Evolutionary conservation across 1,140 invertebrate genomes (phyloP).

Genomic region (Drosophila ambigua): DNA sequence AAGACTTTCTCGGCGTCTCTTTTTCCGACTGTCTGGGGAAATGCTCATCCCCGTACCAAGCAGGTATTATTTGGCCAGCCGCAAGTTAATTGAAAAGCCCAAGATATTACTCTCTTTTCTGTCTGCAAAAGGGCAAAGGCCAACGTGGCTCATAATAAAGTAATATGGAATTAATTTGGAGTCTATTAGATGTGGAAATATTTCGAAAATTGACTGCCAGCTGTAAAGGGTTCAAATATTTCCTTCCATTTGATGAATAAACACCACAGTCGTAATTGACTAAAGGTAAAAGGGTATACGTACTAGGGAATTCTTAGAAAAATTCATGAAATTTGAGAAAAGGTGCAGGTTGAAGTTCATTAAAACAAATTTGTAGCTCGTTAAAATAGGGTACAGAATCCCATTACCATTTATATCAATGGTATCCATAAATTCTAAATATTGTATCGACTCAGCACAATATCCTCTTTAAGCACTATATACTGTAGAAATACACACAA

Average conservation of each 20-base stretch:
- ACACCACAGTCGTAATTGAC: constrained; percentile 23
- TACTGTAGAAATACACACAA: constrained; percentile 22
- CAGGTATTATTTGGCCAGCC: constrained; percentile 49
- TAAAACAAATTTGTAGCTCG: background rate
- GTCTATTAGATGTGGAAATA: constrained; percentile 56
- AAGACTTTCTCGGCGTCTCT: constrained; percentile 22
- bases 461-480: constrained; percentile 4
- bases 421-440: background rate
- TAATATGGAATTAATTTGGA: constrained; percentile 63
- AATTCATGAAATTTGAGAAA: too few species aligned
- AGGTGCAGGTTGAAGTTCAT: background rate
- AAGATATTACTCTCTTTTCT: constrained; percentile 38
- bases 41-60: constrained; percentile 15
- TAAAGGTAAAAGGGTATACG: background rate
- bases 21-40: constrained; percentile 21
- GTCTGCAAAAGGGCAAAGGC: constrained; percentile 31
- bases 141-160: constrained; percentile 38
- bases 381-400: background rate
- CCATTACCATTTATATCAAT: too few species aligned
- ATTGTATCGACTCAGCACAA: background rate
- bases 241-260: background rate
- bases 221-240: constrained; percentile 13
- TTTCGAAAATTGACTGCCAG: constrained; percentile 40
- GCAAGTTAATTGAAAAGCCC: constrained; percentile 65
- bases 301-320: too few species aligned